Evolutionary conservation across 2,797 vertebrate genomes (phyloP).

Genomic region (Cossypha caffra): DNA sequence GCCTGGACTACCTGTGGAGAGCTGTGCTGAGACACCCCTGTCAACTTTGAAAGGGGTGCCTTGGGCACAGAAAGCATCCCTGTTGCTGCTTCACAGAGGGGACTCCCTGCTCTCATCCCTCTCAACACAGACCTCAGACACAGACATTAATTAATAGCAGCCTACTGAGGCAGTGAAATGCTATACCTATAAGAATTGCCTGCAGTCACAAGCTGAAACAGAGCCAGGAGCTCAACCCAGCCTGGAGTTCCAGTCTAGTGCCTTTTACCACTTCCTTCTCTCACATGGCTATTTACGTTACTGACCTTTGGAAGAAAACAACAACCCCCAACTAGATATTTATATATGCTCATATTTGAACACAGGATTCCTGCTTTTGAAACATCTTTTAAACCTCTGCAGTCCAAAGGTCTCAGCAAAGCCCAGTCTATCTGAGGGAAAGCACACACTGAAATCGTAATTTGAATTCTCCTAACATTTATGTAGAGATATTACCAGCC

Average conservation of each 20-base stretch:
- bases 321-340: background rate
- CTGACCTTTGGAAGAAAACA: background rate
- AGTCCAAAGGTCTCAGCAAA: background rate
- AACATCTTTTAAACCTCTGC: background rate
- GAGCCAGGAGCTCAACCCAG: background rate
- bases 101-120: background rate
- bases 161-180: background rate
- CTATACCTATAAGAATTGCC: background rate
- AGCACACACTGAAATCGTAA: background rate
- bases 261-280: slow-evolving; percentile 50
- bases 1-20: background rate
- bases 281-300: slow-evolving; percentile 19
- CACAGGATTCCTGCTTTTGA: background rate
- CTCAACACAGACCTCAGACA: background rate
- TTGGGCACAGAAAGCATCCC: background rate
- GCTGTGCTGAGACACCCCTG: background rate
- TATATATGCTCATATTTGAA: background rate
- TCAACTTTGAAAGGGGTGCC: background rate
- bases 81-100: background rate
- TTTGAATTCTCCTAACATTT: background rate
- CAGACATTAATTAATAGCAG: slow-evolving; percentile 1
- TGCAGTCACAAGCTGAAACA: background rate
- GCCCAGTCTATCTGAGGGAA: background rate
- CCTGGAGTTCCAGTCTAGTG: slow-evolving; percentile 37
- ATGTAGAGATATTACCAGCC: background rate